Base-by-base conservation (phyloP, 2,113 vertebrate species). In the Chloropsis hardwickii region DNA sequence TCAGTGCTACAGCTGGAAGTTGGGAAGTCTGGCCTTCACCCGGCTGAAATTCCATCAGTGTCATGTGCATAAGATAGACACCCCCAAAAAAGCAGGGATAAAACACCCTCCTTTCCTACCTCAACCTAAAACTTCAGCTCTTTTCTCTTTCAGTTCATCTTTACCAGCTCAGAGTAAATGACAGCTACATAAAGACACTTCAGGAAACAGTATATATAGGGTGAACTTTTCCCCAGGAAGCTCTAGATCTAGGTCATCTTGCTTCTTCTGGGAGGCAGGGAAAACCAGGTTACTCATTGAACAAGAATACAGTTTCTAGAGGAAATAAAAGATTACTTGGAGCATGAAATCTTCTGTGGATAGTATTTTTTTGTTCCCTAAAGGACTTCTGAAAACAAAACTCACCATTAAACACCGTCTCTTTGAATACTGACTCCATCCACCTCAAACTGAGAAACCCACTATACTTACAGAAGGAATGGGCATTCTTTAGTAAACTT, bases 181-280 rank as follows among this genome's bases (percentile, higher is more conserved):
- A 88, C 42, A 89, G 80, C 62, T 76, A 77, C 84, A 83, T 45
- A 61, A 95, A 95, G 50, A 90, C 29, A 81, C 21, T 90, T 92
- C 39, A 88, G 50, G 42, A 91, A 35, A 51, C 3, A 12, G 51
- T 95, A 95, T 88, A 94, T 92, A 56, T 87, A 93, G 81, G 65
- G 45, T 50, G 74, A 91, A 95, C 90, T 92, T 58, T 66, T 82
- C 76, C 79, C 76, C 74, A 95, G 67, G 76, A 96, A 94, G 67
- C 42, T 74, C 62, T 50, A 65, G 37, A 95, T 90, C 71, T 94
- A 88, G 96, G 92, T 82, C 85, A 86, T 58, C 82, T 92, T 71
- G 44, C 79, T 70, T 5, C 62, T 90, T 90, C 64, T 90, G 74
- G 42, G 51, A 93, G 56, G 66, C 40, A 67, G 6, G 4, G 73